Conservation (phyloP, 2,888 invertebrate genomes). For the Athetis lepigone region DNA sequence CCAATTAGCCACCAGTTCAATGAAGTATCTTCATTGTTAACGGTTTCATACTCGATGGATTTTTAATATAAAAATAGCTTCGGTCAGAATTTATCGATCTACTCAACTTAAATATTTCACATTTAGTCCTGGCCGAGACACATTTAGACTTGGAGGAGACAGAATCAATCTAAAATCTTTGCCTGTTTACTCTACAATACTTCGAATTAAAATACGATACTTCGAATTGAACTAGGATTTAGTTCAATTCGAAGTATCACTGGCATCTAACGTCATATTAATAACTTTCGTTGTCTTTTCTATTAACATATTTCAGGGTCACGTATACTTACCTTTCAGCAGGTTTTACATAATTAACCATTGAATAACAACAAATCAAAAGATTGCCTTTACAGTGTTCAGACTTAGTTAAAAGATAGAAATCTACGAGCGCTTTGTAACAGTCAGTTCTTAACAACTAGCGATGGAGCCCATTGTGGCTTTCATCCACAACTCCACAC, state of each 20-base stretch:
- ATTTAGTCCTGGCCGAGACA: background rate
- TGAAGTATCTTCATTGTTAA: slow-evolving; percentile 20
- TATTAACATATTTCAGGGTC: slow-evolving; percentile 41
- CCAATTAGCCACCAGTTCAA: slow-evolving; percentile 32
- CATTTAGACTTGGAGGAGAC: background rate
- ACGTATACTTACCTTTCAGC: slow-evolving; percentile 25
- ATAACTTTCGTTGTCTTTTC: slow-evolving; percentile 42
- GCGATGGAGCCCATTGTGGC: slow-evolving; percentile 25
- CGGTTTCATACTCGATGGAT: slow-evolving; percentile 25
- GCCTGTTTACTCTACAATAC: slow-evolving; percentile 17
- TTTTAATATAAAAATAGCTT: slow-evolving; percentile 40
- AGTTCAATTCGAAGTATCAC: slow-evolving; percentile 23
- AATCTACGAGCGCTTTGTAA: slow-evolving; percentile 15
- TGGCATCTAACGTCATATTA: slow-evolving; percentile 27
- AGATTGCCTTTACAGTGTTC: background rate
- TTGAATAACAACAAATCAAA: slow-evolving; percentile 14
- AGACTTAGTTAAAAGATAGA: slow-evolving; percentile 18
- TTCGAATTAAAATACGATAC: too few relatives aligned
- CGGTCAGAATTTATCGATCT: slow-evolving; percentile 11
- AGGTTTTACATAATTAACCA: slow-evolving; percentile 10
- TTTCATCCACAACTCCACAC: slow-evolving; percentile 12
- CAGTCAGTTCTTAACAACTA: slow-evolving; percentile 1
- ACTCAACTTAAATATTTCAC: slow-evolving; percentile 12
- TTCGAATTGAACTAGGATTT: too few relatives aligned
- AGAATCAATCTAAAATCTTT: background rate